Evolutionary conservation across 1,140 invertebrate genomes (phyloP), one percentile per base, ranked within the genome.

Genomic region (Drosophila equinoxialis): DNA sequence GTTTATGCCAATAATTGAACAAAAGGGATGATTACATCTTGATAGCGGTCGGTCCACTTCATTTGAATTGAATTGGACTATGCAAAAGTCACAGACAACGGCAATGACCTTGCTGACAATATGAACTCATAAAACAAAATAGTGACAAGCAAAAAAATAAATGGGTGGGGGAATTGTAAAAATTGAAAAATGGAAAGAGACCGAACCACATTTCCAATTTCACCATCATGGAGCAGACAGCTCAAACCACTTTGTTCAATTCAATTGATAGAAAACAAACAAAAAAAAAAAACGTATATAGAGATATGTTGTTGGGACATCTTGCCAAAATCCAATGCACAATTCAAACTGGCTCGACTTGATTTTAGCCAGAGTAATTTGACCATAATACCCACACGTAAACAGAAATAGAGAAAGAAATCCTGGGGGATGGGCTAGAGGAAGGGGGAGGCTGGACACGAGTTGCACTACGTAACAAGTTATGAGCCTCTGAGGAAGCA

Each of bases 271-370:
- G 55, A 65, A 69, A 69, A n/a, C 23, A 26, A 26, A 26, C 23
- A 26, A 26, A 26, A 26, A 26, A 17, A 1, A 45, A 17, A 48
- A 20, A 48, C 8, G 20, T 48, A 39, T 39, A 39, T 10, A 48
- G 14, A 48, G 14, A 48, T 17, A 64, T 70, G 74, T 55, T 33
- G 37, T 26, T 26, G 23, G 23, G 55, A 64, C 45, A 42, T 63
- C 58, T 72, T 57, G 62, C 61, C 11, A 65, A 48, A 45, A 57
- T 59, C 14, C 57, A 51, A 60, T 26, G 59, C n/a, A 35, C 62
- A 74, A 41, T 65, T 17, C 51, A 62, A 77, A 77, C 75, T 63
- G 75, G 75, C 74, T 63, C 41, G 68, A 77, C 75, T 77, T 64
- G 74, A 77, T 77, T 67, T 62, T 23, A 20, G 45, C 17, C 42